These are phyloP conservation scores for Protaetia brevitarsis DNA, from an alignment of 1,140 invertebrate species.

Conservation along the genomic window DNA sequence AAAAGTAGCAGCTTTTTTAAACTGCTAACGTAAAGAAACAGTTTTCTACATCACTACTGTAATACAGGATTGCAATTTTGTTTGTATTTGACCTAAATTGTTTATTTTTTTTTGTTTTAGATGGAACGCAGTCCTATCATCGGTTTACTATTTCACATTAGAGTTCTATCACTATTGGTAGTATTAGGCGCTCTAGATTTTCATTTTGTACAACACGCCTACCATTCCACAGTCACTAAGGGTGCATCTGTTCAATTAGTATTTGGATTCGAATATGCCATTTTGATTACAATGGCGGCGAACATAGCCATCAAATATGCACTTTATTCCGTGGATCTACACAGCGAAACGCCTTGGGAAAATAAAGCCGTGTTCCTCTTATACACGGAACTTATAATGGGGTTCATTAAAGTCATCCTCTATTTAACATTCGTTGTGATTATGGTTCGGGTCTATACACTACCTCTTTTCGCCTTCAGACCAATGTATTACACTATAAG, in stretches of 20 bases:
- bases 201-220: conserved; percentile 91
- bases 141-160: conserved; percentile 90
- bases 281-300: conserved; percentile 88
- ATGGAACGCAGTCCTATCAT: conserved; percentile 99
- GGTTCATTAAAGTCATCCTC: conserved; percentile 83
- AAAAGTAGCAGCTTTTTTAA: no score
- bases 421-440: conserved; percentile 93
- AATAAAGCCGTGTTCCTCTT: conserved; percentile 97
- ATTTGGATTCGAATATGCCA: conserved; percentile 99
- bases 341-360: conserved; percentile 97
- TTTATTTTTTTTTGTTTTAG: conserved; percentile 57
- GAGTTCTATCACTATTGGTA: conserved; percentile 81
- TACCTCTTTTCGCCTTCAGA: conserved; percentile 96
- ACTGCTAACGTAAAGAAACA: no score
- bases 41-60: no score
- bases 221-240: conserved; percentile 88
- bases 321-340: conserved; percentile 89
- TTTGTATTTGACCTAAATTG: neutral
- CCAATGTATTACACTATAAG: conserved; percentile 99
- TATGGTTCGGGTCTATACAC: conserved; percentile 93
- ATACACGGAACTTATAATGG: conserved; percentile 95
- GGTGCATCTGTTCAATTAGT: conserved; percentile 97
- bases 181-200: conserved; percentile 82
- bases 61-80: no score
- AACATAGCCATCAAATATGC: conserved; percentile 96